Conservation (phyloP, 2,888 invertebrate species). For the Balanococcus diminutus region DNA sequence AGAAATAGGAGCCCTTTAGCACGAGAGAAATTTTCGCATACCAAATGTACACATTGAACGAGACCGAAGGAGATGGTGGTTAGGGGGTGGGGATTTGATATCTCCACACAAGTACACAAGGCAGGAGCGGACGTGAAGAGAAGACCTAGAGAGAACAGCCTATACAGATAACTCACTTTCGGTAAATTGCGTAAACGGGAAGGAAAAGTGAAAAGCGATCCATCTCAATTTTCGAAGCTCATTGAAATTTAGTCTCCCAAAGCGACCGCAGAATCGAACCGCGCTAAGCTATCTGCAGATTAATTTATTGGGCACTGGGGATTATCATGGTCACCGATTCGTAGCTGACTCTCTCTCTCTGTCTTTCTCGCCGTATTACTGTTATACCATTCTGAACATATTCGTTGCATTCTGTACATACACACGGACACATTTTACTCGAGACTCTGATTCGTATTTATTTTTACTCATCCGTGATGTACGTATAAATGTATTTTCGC, state of each 20-base stretch:
- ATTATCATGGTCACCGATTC: conserved; percentile 55
- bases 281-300: conserved; percentile 53
- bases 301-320: conserved; percentile 55
- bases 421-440: background rate
- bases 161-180: conserved; percentile 53
- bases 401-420: background rate
- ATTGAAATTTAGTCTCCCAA: conserved; percentile 55
- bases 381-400: background rate
- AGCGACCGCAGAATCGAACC: conserved; percentile 55
- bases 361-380: background rate
- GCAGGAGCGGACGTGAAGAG: background rate
- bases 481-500: background rate
- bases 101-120: background rate
- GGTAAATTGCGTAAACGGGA: conserved; percentile 54
- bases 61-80: background rate
- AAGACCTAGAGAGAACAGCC: conserved; percentile 26
- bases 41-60: background rate
- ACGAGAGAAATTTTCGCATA: conserved; percentile 2
- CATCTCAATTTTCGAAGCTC: conserved; percentile 55
- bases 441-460: background rate
- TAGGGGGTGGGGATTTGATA: background rate
- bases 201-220: conserved; percentile 55
- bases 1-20: background rate
- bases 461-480: background rate
- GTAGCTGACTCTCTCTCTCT: conserved; percentile 2